These are phyloP conservation scores for Eueremaeus valkanovi DNA, from an alignment of 2,888 invertebrate genomes.

Conservation along the genomic window DNA sequence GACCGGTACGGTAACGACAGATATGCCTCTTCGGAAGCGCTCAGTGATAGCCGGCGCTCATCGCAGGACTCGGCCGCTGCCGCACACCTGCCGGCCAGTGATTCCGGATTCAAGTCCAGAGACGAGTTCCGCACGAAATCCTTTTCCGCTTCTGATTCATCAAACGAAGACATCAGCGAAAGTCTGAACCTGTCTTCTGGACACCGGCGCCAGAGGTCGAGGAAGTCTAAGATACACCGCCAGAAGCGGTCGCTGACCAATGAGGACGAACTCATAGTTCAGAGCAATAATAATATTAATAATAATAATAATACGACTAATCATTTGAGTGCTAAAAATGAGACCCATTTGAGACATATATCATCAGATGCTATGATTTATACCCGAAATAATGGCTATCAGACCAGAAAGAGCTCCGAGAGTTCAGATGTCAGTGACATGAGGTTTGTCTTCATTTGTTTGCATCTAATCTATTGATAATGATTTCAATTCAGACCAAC, in stretches of 20 bases:
- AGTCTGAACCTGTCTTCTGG: not conserved
- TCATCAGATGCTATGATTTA: constrained; percentile 30
- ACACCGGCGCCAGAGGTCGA: not conserved
- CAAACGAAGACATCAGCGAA: constrained; percentile 15
- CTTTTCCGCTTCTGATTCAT: constrained; percentile 29
- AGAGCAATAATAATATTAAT: constrained; percentile 28
- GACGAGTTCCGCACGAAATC: constrained; percentile 33
- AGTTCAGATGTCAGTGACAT: constrained; percentile 38
- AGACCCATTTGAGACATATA: constrained; percentile 9
- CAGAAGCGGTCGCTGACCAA: constrained; percentile 18
- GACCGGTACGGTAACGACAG: not conserved
- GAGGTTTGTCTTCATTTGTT: constrained; percentile 16
- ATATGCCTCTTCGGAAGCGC: constrained; percentile 7
- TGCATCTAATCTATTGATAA: not conserved
- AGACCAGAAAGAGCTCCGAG: constrained; percentile 35
- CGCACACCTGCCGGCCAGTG: constrained; percentile 2
- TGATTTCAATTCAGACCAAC: not conserved
- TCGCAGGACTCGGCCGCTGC: not conserved
- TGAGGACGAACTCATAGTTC: constrained; percentile 12
- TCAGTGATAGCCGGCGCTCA: constrained; percentile 8
- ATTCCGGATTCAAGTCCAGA: constrained; percentile 14
- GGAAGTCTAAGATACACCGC: not conserved
- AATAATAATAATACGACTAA: constrained; percentile 4
- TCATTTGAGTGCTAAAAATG: not conserved
- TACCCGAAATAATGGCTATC: constrained; percentile 19